Evolutionary conservation across 2,113 vertebrate species (phyloP).

Genomic region (Pionites leucogaster): DNA sequence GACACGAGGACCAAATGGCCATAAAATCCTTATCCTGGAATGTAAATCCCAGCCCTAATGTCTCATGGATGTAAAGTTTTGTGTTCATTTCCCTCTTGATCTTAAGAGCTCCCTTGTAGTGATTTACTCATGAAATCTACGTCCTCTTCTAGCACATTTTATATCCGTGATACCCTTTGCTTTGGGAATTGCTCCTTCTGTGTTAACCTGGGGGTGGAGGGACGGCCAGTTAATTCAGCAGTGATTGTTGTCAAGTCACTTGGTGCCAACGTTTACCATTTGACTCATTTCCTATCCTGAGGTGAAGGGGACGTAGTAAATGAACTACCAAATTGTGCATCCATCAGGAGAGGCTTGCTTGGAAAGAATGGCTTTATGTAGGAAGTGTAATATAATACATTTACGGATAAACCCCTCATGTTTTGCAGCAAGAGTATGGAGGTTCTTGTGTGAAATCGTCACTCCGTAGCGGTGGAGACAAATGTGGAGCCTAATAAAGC

Average conservation of each 20-base stretch:
- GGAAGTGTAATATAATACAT: conserved; percentile 37
- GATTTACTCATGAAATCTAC: background rate
- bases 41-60: rapidly evolving
- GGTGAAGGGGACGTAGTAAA: conserved; percentile 61
- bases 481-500: conserved; percentile 65
- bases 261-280: conserved; percentile 47
- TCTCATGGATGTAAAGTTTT: background rate
- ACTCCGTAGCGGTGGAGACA: conserved; percentile 56
- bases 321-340: conserved; percentile 58
- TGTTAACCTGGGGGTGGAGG: conserved; percentile 40
- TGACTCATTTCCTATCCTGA: conserved; percentile 60
- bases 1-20: background rate
- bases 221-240: conserved; percentile 65
- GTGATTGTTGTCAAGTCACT: conserved; percentile 57
- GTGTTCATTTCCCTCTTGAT: background rate
- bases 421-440: background rate
- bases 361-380: conserved; percentile 38
- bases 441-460: conserved; percentile 24
- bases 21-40: background rate
- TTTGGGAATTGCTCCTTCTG: background rate
- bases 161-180: background rate
- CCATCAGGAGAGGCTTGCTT: conserved; percentile 48
- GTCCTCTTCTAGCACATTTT: background rate
- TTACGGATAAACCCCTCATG: background rate
- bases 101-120: background rate